These are phyloP conservation scores for Remorina albescens DNA, from an alignment of 2,797 vertebrate genomes.

Conservation along the genomic window DNA sequence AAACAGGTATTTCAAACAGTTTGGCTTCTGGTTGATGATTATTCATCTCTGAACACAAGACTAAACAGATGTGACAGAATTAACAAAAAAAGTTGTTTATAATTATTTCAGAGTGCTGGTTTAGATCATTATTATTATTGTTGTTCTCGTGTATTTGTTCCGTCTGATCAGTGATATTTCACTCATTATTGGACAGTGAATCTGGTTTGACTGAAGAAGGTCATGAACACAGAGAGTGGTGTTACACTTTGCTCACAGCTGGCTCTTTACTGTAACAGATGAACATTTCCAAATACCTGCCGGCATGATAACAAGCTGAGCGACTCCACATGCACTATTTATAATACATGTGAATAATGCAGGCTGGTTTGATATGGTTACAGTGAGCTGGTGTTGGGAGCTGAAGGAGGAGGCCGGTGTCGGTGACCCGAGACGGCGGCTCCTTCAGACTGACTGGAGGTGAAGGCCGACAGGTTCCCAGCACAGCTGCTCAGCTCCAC, in stretches of 20 bases:
- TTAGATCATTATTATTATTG: background rate
- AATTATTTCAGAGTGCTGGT: background rate
- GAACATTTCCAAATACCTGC: constrained; percentile 10
- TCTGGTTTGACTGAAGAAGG: background rate
- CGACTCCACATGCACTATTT: constrained; percentile 21
- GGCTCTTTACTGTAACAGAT: background rate
- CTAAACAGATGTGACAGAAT: background rate
- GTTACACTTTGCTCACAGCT: background rate
- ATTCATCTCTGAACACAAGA: background rate
- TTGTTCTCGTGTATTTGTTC: no score
- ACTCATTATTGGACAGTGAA: background rate
- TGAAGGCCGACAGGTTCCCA: constrained; percentile 74
- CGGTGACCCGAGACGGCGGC: constrained; percentile 20
- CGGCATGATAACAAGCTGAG: constrained; percentile 2
- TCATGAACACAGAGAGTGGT: no score
- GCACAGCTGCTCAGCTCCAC: constrained; percentile 70
- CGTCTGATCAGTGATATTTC: constrained; percentile 11
- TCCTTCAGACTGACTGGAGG: constrained; percentile 52
- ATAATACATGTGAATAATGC: constrained; percentile 31
- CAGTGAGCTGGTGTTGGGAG: constrained; percentile 19
- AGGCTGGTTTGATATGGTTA: constrained; percentile 22
- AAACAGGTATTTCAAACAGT: background rate
- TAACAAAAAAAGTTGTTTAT: background rate
- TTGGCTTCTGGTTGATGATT: background rate
- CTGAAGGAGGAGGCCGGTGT: constrained; percentile 8